Conservation (phyloP, 2,113 vertebrate species). For the Eira barbara region DNA sequence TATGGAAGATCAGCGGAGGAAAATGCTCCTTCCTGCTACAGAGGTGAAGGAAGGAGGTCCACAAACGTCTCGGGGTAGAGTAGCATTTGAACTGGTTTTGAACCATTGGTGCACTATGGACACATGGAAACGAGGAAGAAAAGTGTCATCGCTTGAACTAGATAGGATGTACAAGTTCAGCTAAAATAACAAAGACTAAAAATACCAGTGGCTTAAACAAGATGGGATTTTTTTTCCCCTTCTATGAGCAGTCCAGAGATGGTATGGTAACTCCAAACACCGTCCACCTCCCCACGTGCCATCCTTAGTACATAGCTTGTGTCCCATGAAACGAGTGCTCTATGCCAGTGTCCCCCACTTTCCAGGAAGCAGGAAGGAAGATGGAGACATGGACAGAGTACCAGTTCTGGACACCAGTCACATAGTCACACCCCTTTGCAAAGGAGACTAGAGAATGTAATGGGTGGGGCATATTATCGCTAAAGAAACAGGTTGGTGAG, state of each 20-base stretch:
- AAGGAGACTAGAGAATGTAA: not conserved
- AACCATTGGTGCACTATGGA: not conserved
- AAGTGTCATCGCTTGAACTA: not conserved
- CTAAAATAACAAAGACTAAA: not conserved
- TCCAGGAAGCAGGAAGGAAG: not conserved
- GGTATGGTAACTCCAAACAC: not conserved
- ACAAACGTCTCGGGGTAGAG: not conserved
- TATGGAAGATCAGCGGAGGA: not conserved
- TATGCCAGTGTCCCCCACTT: not conserved
- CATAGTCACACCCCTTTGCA: not conserved
- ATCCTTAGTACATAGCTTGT: not conserved
- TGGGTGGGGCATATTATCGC: not conserved
- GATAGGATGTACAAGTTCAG: not conserved
- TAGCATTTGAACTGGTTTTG: not conserved
- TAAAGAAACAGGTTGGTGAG: not conserved
- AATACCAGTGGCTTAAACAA: not conserved
- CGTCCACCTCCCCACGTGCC: not conserved
- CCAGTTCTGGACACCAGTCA: not conserved
- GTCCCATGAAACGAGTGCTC: not conserved
- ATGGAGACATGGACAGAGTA: not conserved
- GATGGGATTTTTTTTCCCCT: not conserved
- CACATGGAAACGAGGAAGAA: not conserved
- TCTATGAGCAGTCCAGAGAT: too few species aligned
- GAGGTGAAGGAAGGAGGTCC: not conserved
- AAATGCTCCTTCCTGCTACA: not conserved